Conservation (phyloP, 1,140 invertebrate genomes). For the Trialeurodes vaporariorum region DNA sequence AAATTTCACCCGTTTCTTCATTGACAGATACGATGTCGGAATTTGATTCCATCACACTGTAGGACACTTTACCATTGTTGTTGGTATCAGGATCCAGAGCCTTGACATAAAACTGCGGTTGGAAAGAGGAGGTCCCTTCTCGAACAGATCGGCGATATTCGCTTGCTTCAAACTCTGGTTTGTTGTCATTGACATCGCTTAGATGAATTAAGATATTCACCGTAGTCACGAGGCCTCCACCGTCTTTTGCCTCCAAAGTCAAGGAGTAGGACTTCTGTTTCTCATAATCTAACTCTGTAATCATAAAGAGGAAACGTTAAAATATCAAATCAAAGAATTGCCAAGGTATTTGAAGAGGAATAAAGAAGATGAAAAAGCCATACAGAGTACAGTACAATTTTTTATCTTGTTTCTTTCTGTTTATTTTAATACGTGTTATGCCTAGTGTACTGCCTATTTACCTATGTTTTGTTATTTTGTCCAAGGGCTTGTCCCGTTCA, state of each 20-base stretch:
- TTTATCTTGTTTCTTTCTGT: too few relatives aligned
- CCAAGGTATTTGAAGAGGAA: too few relatives aligned
- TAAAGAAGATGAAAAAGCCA: too few relatives aligned
- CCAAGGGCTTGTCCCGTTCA: too few relatives aligned
- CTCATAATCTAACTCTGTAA: slow-evolving; percentile 50
- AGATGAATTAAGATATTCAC: slow-evolving; percentile 57
- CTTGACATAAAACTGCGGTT: slow-evolving; percentile 59
- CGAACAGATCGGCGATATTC: slow-evolving; percentile 62
- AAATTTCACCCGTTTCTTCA: slow-evolving; percentile 53
- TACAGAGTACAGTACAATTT: too few relatives aligned
- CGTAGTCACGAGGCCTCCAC: slow-evolving; percentile 53
- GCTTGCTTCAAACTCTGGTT: slow-evolving; percentile 55
- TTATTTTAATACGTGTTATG: too few relatives aligned
- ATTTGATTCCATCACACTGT: slow-evolving; percentile 54
- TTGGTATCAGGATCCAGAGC: slow-evolving; percentile 60
- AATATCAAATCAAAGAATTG: too few relatives aligned
- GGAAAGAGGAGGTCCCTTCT: slow-evolving; percentile 55
- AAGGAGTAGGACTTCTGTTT: slow-evolving; percentile 63
- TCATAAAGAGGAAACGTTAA: too few relatives aligned
- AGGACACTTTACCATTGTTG: slow-evolving; percentile 51
- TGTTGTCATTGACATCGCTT: slow-evolving; percentile 71
- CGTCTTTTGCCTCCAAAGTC: slow-evolving; percentile 62
- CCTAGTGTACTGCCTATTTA: too few relatives aligned
- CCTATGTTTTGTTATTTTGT: too few relatives aligned
- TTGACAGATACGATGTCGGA: slow-evolving; percentile 47